Evolutionary conservation across 2,113 vertebrate species (phyloP), one percentile per base, ranked within the genome.

Genomic region (Orcinus orca): DNA sequence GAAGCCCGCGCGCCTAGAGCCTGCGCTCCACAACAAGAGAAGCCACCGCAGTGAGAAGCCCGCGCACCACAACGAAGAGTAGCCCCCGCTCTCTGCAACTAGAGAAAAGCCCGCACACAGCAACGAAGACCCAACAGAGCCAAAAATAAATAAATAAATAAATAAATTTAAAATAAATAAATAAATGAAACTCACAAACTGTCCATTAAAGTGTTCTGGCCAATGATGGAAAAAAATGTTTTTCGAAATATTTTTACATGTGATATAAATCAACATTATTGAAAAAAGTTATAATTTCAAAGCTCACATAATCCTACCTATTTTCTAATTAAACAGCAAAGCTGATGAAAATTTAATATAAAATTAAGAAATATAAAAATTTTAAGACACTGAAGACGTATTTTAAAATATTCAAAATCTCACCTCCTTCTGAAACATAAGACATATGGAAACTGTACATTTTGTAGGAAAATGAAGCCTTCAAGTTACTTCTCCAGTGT

Each of bases 371-470:
- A 88, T 23, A 65, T 18, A 84, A 71, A n/a, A 92, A 65, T 79
- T 93, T 85, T 90, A 81, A 96, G 41, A 71, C 14, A 91, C 12
- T 92, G 4, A 88, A 91, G 50, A 70, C 4, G 25, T 41, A 63
- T 76, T 91, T 85, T 58, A 65, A 77, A 71, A 85, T 67, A 60
- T 79, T 82, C 86, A 94, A 93, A 92, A 20, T 87, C 98, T 99
- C 98, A 99, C 98, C 98, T 98, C 97, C 96, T 96, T 98, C 98
- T 96, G 97, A 98, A 98, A 98, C 96, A 74, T 98, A 99, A 98
- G 98, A 98, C 98, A 99, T 98, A 99, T 74, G 98, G 97, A 96
- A 98, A 98, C 41, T 41, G 2, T 50, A 84, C 53, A 88, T 94
- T 97, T 68, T 95, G 21, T 85, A 67, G 47, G 36, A 86, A 95